Evolutionary conservation across 2,797 vertebrate genomes (phyloP), one percentile per base, ranked within the genome.

Genomic region (Aplochiton taeniatus): DNA sequence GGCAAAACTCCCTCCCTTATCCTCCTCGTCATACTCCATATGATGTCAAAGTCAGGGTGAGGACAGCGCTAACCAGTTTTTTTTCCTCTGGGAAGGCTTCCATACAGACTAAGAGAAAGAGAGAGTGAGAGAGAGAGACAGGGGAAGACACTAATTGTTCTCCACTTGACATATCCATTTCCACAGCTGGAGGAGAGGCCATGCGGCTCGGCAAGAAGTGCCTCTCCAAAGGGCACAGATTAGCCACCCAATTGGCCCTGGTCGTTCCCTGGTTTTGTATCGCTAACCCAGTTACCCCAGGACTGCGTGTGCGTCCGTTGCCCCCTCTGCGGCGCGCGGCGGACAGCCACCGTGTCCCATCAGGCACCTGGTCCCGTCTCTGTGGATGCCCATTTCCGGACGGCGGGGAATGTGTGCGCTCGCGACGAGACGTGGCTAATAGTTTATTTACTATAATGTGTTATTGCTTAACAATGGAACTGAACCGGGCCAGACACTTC

Each of bases 131-230:
- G 60, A 81, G 20, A 51, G 20, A 51, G 46, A 48, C n/a, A 19
- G 47, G 75, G 76, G 18, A 31, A 45, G 81, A 79, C 83, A 72
- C 85, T 89, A 87, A 87, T 87, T 87, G 85, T 66, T 13, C 11
- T 61, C 73, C 73, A 63, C 84, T 89, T 86, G 85, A 88, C 85
- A 83, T 82, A 80, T 83, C 85, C 85, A 83, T 85, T 82, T 83
- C 82, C 77, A 75, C 83, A 85, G 81, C 89, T 87, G 84, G 83
- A 85, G 79, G 85, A 83, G 84, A 79, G 83, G 82, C 80, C 80
- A 72, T 73, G 83, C 82, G 16, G 75, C 11, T 59, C 63, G 50
- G 80, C 76, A 51, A 31, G 78, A 76, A 85, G 79, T 63, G 78
- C 65, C 83, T 87, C 81, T 78, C 82, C 69, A 77, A 84, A 82